These are phyloP conservation scores for Stegana nigrithorax DNA, from an alignment of 2,888 invertebrate genomes.

Conservation along the genomic window DNA sequence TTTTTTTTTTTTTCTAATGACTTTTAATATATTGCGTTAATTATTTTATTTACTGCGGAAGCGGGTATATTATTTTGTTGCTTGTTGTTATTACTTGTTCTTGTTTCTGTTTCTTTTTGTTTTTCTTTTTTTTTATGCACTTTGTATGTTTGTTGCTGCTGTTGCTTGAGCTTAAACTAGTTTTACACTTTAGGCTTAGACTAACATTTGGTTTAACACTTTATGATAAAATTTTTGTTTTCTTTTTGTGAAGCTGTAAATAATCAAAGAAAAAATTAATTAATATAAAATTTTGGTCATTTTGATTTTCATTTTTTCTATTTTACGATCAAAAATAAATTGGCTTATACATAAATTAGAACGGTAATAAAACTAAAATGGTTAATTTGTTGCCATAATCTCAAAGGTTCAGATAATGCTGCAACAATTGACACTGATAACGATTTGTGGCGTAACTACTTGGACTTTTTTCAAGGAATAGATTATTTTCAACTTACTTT, in stretches of 20 bases:
- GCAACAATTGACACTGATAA: no score
- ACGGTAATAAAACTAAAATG: no score
- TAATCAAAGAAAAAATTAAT: neutral
- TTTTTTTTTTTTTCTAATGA: no score
- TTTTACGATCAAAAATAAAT: no score
- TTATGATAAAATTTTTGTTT: conserved; percentile 28
- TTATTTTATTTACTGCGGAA: no score
- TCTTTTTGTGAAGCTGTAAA: conserved; percentile 17
- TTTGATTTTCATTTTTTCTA: neutral
- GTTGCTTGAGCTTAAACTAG: conserved; percentile 41
- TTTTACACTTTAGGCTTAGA: conserved; percentile 54
- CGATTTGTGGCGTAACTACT: no score
- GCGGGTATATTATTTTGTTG: conserved; percentile 31
- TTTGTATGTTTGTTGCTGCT: neutral
- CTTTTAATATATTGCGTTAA: no score
- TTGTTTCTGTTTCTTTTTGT: conserved; percentile 3
- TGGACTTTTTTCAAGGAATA: no score
- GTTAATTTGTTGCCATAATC: no score
- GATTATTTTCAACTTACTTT: no score
- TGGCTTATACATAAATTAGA: no score
- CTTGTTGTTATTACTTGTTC: conserved; percentile 4
- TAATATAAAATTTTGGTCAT: neutral
- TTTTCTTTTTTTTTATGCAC: conserved; percentile 36
- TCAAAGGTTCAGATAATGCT: no score
- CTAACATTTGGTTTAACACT: conserved; percentile 59